Percentiles rank a stretch among this genome's conserved stretches.
phyloP scores from a whole-genome alignment of 92 coral and sea anemone genomes.

The Actinostola sp. region DNA sequence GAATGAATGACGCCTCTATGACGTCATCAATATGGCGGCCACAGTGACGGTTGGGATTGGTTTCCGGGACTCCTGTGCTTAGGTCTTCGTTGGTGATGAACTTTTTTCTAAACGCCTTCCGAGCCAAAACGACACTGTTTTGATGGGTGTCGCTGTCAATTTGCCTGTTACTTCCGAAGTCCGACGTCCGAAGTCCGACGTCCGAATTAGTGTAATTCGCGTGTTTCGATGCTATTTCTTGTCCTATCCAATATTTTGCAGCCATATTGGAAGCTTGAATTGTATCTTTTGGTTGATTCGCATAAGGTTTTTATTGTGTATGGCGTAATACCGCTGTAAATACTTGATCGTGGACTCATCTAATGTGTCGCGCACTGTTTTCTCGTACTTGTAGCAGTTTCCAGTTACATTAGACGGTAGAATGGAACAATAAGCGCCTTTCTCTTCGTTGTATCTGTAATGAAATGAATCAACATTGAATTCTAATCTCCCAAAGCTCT shows the following conservation, averaged over 20 bases:
- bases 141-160: no score
- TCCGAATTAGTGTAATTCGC: no score
- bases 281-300: constrained; percentile 96
- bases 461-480: background rate
- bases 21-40: no score
- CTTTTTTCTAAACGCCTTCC: no score
- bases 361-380: constrained; percentile 51
- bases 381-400: constrained; percentile 73
- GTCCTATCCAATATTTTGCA: constrained; percentile 31
- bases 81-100: no score
- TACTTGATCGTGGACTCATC: constrained; percentile 73
- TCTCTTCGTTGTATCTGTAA: constrained; percentile 67
- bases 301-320: constrained; percentile 87
- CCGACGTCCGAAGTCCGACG: no score
- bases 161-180: no score
- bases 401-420: constrained; percentile 50
- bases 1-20: no score
- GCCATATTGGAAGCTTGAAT: constrained; percentile 85
- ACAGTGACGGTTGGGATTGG: no score
- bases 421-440: constrained; percentile 63
- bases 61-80: no score
- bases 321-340: constrained; percentile 92
- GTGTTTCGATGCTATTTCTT: constrained; percentile 3
- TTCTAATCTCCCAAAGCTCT: background rate
- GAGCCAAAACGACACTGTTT: no score